Conservation (phyloP, 2,888 invertebrate genomes). For the Margaritifera margaritifera region DNA sequence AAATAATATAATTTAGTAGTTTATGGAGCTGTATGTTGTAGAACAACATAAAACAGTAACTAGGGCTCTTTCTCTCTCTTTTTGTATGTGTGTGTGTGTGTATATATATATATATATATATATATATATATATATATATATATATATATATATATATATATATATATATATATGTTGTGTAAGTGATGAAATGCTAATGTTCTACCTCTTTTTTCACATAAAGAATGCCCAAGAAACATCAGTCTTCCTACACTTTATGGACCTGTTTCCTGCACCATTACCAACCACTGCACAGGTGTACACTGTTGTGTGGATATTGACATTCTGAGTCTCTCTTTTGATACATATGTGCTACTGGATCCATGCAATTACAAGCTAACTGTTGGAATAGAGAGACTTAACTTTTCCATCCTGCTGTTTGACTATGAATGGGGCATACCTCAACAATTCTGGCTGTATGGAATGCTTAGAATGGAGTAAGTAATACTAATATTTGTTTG, state of each 20-base stretch:
- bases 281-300: conserved; percentile 27
- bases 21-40: too few species aligned
- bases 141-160: not conserved
- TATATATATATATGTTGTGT: not conserved
- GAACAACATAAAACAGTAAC: too few species aligned
- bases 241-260: conserved; percentile 11
- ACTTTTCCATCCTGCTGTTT: conserved; percentile 14
- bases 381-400: conserved; percentile 26
- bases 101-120: too few species aligned
- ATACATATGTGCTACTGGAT: conserved; percentile 14
- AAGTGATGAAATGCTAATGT: not conserved
- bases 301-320: conserved; percentile 29
- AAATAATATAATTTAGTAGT: too few species aligned
- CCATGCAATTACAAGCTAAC: conserved; percentile 14
- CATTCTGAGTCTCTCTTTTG: conserved; percentile 13
- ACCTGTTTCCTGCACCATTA: conserved; percentile 27
- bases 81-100: too few species aligned
- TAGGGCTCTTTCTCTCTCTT: too few species aligned
- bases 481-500: too few species aligned
- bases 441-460: too few species aligned
- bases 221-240: conserved; percentile 16
- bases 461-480: too few species aligned
- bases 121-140: too few species aligned
- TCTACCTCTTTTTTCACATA: not conserved
- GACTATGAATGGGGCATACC: conserved; percentile 17